Base-by-base conservation (phyloP, 2,113 vertebrate species). In the Chinchilla lanigera region DNA sequence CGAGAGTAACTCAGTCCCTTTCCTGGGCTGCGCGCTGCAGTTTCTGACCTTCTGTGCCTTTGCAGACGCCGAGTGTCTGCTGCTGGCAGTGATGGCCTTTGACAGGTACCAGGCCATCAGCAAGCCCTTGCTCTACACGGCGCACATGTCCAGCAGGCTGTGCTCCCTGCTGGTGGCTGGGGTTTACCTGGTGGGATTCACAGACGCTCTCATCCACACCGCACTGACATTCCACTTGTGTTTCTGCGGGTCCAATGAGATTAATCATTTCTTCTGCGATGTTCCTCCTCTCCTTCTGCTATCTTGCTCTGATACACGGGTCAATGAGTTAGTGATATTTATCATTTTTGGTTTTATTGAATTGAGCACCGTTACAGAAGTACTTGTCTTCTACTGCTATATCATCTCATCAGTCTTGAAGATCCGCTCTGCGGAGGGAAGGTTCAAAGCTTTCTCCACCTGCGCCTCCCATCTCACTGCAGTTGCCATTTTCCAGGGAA, bases 211-310 rank as follows among this genome's bases (percentile, higher is more conserved):
- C 10, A 58, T 92, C 10, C 65, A 94, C 8, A 93, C 44, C 0
- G 58, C 65, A 0, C 30, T 94, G 30, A 16, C 86, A 26, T 89
- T 94, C 7, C 52, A 0, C 1, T 75, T 85, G 8, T 85, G 56
- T 22, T 93, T 93, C 56, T 93, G 82, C 63, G 81, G 33, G 1
- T 85, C 90, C 38, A 93, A 85, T 5, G 6, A 75, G 67, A 78
- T 93, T 30, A 93, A 93, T 75, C 81, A 75, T 38, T 93, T 93
- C 90, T 93, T 93, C 69, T 93, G 69, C 50, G 91, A 93, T 41
- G 20, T 86, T 5, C 82, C 82, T 63, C 33, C 67, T 33, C 56
- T 85, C 3, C 52, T 93, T 52, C 24, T 86, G 7, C 56, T 93
- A 4, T 93, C 82, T 33, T 93, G 82, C 12, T 93, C 82, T 41